A percentile compares a stretch with the other conserved stretches of the same genome.
Conservation (phyloP, 2,888 invertebrate genomes). For the Arenicola marina region DNA sequence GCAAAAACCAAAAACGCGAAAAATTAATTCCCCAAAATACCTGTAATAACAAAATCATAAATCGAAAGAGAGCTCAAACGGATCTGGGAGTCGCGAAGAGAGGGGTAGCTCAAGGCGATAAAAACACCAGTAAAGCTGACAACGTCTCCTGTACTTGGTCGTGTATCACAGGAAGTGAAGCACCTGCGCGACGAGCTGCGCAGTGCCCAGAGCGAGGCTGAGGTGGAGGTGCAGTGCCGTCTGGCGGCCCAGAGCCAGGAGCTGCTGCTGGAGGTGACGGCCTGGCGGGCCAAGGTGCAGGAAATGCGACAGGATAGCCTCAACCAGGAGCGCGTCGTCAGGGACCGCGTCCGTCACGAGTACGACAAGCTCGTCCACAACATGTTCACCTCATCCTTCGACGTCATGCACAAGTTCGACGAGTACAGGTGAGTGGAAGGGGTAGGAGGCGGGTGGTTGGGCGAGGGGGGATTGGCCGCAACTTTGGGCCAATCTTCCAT, state of each 20-base stretch:
- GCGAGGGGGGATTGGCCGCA: background rate
- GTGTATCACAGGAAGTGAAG: slow-evolving; percentile 47
- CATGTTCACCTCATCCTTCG: slow-evolving; percentile 50
- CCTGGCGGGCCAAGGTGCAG: slow-evolving; percentile 53
- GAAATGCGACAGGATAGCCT: slow-evolving; percentile 52
- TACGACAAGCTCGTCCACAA: slow-evolving; percentile 57
- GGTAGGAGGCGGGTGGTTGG: background rate
- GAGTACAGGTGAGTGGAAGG: slow-evolving; percentile 47
- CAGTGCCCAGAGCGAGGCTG: slow-evolving; percentile 40
- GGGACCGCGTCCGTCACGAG: slow-evolving; percentile 54
- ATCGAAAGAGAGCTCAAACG: no score
- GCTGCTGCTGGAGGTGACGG: slow-evolving; percentile 53
- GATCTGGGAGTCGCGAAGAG: no score
- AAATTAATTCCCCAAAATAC: no score
- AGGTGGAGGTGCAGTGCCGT: slow-evolving; percentile 57
- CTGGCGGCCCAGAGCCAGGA: slow-evolving; percentile 55
- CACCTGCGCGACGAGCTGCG: slow-evolving; percentile 49
- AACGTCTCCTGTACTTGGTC: no score
- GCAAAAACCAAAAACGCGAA: no score
- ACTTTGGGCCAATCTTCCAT: background rate
- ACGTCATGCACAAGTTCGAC: slow-evolving; percentile 55
- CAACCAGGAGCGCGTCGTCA: slow-evolving; percentile 48
- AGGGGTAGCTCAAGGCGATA: no score
- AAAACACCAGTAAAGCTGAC: no score
- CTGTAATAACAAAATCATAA: no score